A percentile compares a stretch with the other conserved stretches of the same genome.
These are phyloP conservation scores for Adineta ricciae DNA, from an alignment of 2,888 invertebrate species.

Conservation along the genomic window DNA sequence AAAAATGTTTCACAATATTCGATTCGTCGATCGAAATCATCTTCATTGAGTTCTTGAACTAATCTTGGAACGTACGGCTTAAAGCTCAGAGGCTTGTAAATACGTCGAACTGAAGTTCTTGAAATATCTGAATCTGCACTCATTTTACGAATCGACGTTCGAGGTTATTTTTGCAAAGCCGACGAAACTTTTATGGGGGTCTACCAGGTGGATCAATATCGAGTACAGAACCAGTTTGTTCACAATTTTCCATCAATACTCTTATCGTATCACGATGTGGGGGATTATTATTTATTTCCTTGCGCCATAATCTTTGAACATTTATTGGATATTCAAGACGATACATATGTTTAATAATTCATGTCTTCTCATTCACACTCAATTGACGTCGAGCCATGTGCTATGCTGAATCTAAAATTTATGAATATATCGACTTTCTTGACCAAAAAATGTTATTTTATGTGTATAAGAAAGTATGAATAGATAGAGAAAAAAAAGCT, in stretches of 20 bases:
- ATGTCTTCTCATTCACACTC: not conserved
- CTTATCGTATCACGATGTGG: not conserved
- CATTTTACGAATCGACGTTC: not conserved
- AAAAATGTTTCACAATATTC: too few species aligned
- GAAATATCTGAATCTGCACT: not conserved
- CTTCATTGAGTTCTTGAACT: not conserved
- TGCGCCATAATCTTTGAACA: not conserved
- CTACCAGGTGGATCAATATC: not conserved
- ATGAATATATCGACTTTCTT: not conserved
- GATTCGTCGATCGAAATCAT: not conserved
- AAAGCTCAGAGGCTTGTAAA: not conserved
- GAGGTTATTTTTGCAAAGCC: not conserved
- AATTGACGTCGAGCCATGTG: not conserved
- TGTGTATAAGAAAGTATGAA: not conserved
- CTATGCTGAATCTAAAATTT: not conserved
- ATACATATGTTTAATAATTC: not conserved
- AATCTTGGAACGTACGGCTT: not conserved
- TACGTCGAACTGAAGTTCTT: not conserved
- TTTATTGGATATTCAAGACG: not conserved
- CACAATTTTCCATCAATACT: not conserved
- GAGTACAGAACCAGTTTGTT: not conserved
- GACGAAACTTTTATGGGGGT: not conserved
- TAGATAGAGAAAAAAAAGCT: not conserved
- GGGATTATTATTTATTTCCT: not conserved
- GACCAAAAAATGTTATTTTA: not conserved